A percentile compares a stretch with the other conserved stretches of the same genome.
phyloP scores from a whole-genome alignment of 2,888 invertebrate species.

The Nasonovia ribisnigri region DNA sequence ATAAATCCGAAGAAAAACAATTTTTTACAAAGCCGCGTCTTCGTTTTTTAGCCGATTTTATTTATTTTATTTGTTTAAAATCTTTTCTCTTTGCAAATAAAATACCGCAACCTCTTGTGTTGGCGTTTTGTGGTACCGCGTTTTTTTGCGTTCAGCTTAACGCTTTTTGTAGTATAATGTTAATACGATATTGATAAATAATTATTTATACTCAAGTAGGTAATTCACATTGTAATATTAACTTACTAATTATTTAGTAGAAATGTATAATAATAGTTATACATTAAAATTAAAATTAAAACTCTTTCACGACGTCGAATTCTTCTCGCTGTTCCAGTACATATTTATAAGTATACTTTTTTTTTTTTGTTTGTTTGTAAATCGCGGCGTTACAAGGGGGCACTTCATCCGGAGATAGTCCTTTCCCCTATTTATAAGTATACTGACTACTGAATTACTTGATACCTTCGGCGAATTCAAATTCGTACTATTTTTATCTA shows the following conservation, averaged over 20 bases:
- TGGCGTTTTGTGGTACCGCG: constrained; percentile 27
- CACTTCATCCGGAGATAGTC: too few species aligned
- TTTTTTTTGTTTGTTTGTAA: too few species aligned
- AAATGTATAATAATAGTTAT: neutral
- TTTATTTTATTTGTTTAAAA: neutral
- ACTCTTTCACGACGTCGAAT: neutral
- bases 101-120: constrained; percentile 11
- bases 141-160: neutral
- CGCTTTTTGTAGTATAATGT: neutral
- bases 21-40: constrained; percentile 17
- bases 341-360: neutral
- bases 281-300: too few species aligned
- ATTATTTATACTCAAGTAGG: neutral
- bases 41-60: neutral
- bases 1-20: neutral
- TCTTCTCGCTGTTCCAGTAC: neutral
- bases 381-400: too few species aligned
- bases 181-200: neutral
- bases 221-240: neutral
- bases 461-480: neutral
- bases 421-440: too few species aligned
- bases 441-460: neutral
- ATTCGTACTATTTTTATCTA: neutral
- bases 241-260: neutral
- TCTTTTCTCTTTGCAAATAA: neutral